Evolutionary conservation across 1,140 invertebrate genomes (phyloP).

Genomic region (Copidosoma floridanum): DNA sequence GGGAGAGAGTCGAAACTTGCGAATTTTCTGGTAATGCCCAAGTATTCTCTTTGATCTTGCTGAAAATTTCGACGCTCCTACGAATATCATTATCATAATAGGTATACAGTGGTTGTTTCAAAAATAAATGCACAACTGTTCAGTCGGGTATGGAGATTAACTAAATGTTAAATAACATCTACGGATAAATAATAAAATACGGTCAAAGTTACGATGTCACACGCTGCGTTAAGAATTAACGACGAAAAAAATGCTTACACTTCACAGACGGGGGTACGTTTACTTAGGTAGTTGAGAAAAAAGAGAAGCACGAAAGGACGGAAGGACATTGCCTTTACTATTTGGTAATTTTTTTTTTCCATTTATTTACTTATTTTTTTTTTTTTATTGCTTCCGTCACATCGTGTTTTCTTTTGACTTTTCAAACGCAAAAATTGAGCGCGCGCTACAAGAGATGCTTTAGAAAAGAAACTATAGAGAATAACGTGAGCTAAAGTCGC

Average conservation of each 20-base stretch:
- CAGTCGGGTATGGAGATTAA: constrained; percentile 1
- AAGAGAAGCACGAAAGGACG: constrained; percentile 3
- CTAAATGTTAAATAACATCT: too few species aligned
- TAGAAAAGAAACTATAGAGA: too few species aligned
- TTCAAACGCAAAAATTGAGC: background rate
- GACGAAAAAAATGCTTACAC: background rate
- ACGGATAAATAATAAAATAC: background rate
- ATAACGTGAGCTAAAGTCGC: too few species aligned
- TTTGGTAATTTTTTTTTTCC: background rate
- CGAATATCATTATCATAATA: background rate
- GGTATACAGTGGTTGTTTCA: background rate
- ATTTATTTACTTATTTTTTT: too few species aligned
- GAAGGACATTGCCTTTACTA: constrained; percentile 12
- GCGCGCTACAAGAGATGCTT: constrained; percentile 3
- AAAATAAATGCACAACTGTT: background rate
- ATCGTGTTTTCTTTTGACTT: background rate
- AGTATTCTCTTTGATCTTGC: constrained; percentile 24
- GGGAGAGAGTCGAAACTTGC: background rate
- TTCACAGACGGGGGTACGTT: constrained; percentile 7
- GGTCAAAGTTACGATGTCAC: background rate
- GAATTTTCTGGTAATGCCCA: constrained; percentile 26
- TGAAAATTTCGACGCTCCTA: constrained; percentile 14
- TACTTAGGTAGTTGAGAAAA: background rate
- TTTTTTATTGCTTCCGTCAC: constrained; percentile 7
- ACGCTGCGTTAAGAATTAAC: constrained; percentile 7